These are phyloP conservation scores for Pseudocheirus occidentalis DNA, from an alignment of 2,797 vertebrate genomes.

Conservation along the genomic window DNA sequence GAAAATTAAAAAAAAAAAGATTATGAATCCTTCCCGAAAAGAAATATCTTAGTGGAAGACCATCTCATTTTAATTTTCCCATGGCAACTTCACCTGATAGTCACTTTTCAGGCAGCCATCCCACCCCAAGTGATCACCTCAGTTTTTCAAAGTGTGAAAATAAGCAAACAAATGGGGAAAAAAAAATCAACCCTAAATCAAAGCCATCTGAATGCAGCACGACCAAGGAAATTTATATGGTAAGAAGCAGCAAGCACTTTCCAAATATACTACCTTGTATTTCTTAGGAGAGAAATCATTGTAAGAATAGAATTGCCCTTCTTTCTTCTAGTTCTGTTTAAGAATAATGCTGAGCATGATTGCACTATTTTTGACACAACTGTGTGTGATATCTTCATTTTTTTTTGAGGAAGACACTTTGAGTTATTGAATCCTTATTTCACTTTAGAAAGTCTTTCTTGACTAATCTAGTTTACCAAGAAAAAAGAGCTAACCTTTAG, in stretches of 20 bases:
- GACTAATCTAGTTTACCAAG: conserved; percentile 68
- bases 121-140: not conserved
- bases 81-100: conserved; percentile 16
- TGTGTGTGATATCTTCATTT: not conserved
- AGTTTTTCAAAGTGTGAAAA: conserved; percentile 9
- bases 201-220: conserved; percentile 26
- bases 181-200: conserved; percentile 57
- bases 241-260: not conserved
- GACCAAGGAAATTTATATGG: conserved; percentile 3
- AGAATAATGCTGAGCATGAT: conserved; percentile 55
- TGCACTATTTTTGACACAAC: conserved; percentile 57
- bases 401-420: conserved; percentile 16
- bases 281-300: not conserved
- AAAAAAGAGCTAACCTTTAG: conserved; percentile 50
- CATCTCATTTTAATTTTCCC: conserved; percentile 34
- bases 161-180: conserved; percentile 23
- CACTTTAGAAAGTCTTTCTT: conserved; percentile 55
- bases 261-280: not conserved
- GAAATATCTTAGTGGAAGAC: not conserved
- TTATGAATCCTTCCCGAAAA: conserved; percentile 33
- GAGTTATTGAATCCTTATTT: conserved; percentile 56
- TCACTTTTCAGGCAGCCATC: conserved; percentile 34
- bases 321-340: conserved; percentile 51
- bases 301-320: conserved; percentile 48
- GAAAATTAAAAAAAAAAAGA: not conserved